Evolutionary conservation across 2,797 vertebrate species (phyloP), one percentile per base, ranked within the genome.

Genomic region (Xerus rutilus): DNA sequence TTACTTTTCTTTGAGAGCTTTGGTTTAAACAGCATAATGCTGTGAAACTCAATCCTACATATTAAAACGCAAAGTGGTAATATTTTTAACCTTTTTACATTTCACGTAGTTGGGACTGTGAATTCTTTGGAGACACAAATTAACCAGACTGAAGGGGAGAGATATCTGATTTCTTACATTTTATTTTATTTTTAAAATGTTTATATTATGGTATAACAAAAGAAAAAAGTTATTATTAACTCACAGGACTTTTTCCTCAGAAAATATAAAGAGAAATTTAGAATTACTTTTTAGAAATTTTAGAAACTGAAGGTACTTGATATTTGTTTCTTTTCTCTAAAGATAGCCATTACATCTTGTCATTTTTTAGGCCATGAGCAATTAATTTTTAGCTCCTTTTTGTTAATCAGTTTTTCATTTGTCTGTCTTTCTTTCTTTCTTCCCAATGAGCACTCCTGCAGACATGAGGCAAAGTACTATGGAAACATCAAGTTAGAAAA

Each of bases 101-200:
- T 94, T 76, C 59, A 95, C 8, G 35, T 76, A 69, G 67, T 35
- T 14, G 21, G 39, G n/a, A 67, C 3, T 62, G 14, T 52, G 9
- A 88, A 59, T 47, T 92, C 32, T 93, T 69, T 59, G 39, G 39
- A 88, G 49, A 91, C 21, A 91, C 14, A 90, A 85, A 92, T 70
- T 73, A 70, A 89, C 17, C 17, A 87, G 15, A 78, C 14, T 52
- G 35, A 86, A 59, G 39, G 32, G 14, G 28, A 69, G 12, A 84
- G 14, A 69, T 64, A 84, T 17, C 59, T 28, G 0, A 84, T 45
- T 57, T 47, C 17, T 88, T 49, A 0, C 5, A 23, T 3, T 76
- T 7, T 67, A n/a, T 79, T 89, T 0, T 85, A 79, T 4, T 67
- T 92, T 83, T 35, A 18, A 82, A 65, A 65, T 83, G 30, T 84